Evolutionary conservation across 2,888 invertebrate genomes (phyloP).

Genomic region (Prenolepis imparis): DNA sequence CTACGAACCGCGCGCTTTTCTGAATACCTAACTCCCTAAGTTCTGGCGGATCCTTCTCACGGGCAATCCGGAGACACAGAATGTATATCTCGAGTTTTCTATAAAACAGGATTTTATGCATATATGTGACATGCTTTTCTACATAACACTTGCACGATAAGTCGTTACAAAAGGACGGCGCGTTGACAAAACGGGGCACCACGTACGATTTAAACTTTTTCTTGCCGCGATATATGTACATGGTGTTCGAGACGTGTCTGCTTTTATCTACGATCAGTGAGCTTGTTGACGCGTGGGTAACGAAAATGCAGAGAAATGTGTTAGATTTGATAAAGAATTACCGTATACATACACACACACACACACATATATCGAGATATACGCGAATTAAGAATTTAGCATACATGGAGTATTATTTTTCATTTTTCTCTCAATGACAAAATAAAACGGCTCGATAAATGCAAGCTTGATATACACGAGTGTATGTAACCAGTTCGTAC

Average conservation of each 20-base stretch:
- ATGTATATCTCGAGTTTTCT: slow-evolving; percentile 48
- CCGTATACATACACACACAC: too few species aligned
- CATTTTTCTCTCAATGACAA: neutral
- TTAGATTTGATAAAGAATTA: neutral
- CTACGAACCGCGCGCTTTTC: slow-evolving; percentile 78
- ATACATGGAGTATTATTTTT: neutral
- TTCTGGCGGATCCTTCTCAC: slow-evolving; percentile 48
- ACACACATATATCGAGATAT: neutral
- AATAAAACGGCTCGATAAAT: neutral
- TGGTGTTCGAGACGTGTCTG: neutral
- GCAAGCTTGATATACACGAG: neutral
- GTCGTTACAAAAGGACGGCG: neutral
- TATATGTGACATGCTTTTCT: slow-evolving; percentile 9
- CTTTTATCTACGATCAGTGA: neutral
- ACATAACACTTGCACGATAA: slow-evolving; percentile 14
- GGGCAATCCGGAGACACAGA: slow-evolving; percentile 36
- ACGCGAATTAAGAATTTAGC: neutral
- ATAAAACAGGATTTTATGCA: slow-evolving; percentile 46
- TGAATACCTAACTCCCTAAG: slow-evolving; percentile 80
- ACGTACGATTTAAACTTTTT: slow-evolving; percentile 19
- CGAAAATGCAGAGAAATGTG: neutral
- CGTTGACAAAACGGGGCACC: neutral
- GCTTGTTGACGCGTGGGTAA: neutral
- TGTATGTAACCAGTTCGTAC: neutral
- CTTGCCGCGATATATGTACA: neutral